A percentile compares a stretch with the other conserved stretches of the same genome.
Conservation (phyloP, 2,113 vertebrate genomes). For the Ascaphus truei region DNA sequence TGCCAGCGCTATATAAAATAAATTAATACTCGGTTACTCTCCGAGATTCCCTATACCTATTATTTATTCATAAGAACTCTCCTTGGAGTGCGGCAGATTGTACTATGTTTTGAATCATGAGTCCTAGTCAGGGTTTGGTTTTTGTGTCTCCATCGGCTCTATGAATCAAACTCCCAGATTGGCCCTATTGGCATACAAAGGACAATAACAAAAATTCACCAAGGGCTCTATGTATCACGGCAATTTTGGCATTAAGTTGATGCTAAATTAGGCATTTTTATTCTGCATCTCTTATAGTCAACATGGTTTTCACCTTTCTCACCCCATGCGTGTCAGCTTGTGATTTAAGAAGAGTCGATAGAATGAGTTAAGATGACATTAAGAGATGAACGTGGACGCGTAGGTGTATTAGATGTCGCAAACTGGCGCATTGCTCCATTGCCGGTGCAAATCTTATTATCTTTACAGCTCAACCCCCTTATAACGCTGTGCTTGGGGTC, state of each 20-base stretch:
- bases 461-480: too few species aligned
- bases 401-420: too few species aligned
- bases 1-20: conserved; percentile 34
- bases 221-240: conserved; percentile 26
- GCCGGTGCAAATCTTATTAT: too few species aligned
- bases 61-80: conserved; percentile 30
- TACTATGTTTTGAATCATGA: conserved; percentile 33
- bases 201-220: conserved; percentile 24
- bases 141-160: conserved; percentile 12
- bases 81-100: conserved; percentile 31
- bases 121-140: conserved; percentile 8
- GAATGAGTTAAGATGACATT: neutral
- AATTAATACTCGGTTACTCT: conserved; percentile 32
- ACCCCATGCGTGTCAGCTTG: neutral
- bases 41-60: conserved; percentile 24
- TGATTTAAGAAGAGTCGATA: neutral
- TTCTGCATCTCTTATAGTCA: neutral
- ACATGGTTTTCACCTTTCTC: neutral
- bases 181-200: conserved; percentile 31
- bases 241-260: conserved; percentile 11
- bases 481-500: too few species aligned
- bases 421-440: too few species aligned
- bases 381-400: too few species aligned
- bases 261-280: conserved; percentile 4
- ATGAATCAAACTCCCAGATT: conserved; percentile 31